These are phyloP conservation scores for Colaptes auratus DNA, from an alignment of 2,113 vertebrate species.

Conservation along the genomic window DNA sequence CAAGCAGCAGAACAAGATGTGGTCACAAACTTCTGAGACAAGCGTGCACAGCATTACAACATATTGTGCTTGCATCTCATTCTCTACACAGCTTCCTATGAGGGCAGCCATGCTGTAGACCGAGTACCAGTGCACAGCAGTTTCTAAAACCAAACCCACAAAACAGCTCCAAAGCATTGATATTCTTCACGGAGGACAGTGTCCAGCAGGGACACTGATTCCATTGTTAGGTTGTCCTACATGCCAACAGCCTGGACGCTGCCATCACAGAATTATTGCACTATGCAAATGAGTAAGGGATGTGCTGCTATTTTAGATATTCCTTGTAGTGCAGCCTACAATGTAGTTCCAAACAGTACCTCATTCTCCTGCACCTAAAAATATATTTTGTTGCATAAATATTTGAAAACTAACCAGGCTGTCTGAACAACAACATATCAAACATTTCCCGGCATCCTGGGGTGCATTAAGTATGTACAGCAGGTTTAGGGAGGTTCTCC, in stretches of 20 bases:
- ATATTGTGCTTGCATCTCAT: background rate
- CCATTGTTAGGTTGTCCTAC: background rate
- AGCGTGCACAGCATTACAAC: background rate
- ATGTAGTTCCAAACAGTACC: background rate
- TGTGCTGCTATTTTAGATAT: background rate
- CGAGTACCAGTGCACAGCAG: background rate
- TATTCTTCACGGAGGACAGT: background rate
- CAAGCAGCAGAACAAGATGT: background rate
- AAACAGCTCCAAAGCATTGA: background rate
- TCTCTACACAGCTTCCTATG: background rate
- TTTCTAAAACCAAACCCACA: background rate
- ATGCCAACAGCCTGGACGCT: background rate
- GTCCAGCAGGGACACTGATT: background rate
- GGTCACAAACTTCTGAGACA: background rate
- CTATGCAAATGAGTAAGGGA: background rate
- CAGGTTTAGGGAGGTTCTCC: no score
- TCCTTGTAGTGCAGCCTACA: background rate
- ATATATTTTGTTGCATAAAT: conserved; percentile 26
- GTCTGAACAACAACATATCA: background rate
- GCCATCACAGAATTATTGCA: background rate
- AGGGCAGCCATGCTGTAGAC: background rate
- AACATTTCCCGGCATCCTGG: background rate
- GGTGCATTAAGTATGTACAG: no score
- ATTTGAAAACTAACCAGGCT: conserved; percentile 4
- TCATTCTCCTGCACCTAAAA: conserved; percentile 8